Evolutionary conservation across 2,888 invertebrate species (phyloP), one percentile per base, ranked within the genome.

Genomic region (Margaritifera margaritifera): DNA sequence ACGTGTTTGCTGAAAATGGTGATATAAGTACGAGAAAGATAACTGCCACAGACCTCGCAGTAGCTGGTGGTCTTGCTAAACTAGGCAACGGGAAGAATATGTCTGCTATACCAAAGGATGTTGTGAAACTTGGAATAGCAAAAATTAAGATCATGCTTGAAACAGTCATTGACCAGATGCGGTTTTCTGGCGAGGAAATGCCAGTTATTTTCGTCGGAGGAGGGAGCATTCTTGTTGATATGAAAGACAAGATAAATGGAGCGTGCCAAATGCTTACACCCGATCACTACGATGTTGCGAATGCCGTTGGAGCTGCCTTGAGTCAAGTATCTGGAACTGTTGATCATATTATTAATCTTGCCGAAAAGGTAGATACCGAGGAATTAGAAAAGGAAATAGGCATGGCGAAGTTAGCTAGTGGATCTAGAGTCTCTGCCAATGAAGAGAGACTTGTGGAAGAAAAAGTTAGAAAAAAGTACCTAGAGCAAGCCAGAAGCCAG

Each of bases 281-380:
- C 8, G 64, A 75, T 22, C 65, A 84, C 66, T 79, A 69, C 52
- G 81, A 85, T 60, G 87, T 88, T 22, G 88, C 88, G 6, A 89
- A 89, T 77, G 88, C 89, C 6, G 82, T 89, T 4, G 89, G 89
- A 15, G 89, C 89, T 6, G 89, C 88, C 1, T 74, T 88, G 2
- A 84, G 87, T 64, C 87, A 88, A 66, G 79, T 88, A 2, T 80
- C 86, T 4, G 80, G 81, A 4, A 77, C 56, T 24, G 69, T 84
- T 8, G 87, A 88, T 60, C 63, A 71, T 2, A 80, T 86, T 3
- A 80, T 81, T 11, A 78, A 76, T 61, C 68, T 88, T 24, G 66
- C 75, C 22, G 72, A 79, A 31, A 71, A 69, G 24, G 58, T 81
- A 1, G 69, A 80, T 25, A 66, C 63, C 8, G 66, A 69, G 20